Evolutionary conservation across 2,888 invertebrate genomes (phyloP), one percentile per base, ranked within the genome.

Genomic region (Dicyrtomina minuta): DNA sequence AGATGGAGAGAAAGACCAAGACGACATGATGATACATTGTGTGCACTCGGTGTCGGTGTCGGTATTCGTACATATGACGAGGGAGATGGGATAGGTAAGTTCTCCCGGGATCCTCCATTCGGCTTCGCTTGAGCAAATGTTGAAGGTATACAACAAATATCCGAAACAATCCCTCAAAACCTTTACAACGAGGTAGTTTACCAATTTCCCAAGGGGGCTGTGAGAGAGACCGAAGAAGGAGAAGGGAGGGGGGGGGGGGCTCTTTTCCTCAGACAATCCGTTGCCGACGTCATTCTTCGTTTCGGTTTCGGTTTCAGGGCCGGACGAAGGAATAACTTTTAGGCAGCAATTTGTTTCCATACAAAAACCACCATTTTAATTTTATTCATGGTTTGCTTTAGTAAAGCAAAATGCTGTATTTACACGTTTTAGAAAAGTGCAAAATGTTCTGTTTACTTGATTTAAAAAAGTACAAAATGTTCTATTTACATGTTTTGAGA

Each of bases 121-220:
- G 65, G 51, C 60, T 17, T 72, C 70, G 71, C 68, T 70, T 74
- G 71, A 74, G 72, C 70, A 73, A 72, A 73, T 72, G 72, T 74
- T 74, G 70, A 71, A 72, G 68, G 70, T 73, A 75, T 71, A n/a
- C n/a, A 75, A 72, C 73, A 75, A 77, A 77, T 74, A 75, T 74
- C 70, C 72, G 72, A 77, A 74, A 74, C 75, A 75, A 75, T 75
- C 75, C 68, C 72, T 74, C 73, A 74, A 71, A 72, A 72, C 66
- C 62, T 67, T 68, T 69, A 72, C 58, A 64, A 62, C 20, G 59
- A 72, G 65, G 62, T 70, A 70, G 71, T 73, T 74, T 71, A 70
- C 72, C 49, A 61, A 68, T 66, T 59, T 75, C 75, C 72, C 75
- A 70, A 53, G 75, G 74, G n/a, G n/a, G n/a, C n/a, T n/a, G n/a